Percentiles rank a stretch among this genome's conserved stretches.
Conservation (phyloP, 2,888 invertebrate genomes). For the Abrostola triplasia region DNA sequence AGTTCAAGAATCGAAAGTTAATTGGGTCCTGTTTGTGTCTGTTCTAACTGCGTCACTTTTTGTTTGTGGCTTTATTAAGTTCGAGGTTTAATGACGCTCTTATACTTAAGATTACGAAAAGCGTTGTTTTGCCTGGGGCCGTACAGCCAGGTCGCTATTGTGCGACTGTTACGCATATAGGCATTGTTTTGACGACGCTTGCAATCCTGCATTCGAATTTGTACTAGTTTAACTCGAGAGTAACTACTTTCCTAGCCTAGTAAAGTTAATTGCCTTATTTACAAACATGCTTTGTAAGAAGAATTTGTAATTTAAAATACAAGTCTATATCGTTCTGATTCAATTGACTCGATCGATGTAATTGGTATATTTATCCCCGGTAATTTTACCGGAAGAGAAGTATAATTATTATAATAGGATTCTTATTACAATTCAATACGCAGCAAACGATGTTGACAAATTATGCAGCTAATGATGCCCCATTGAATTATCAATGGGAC, state of each 20-base stretch:
- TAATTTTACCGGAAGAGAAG: no score
- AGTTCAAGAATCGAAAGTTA: constrained; percentile 19
- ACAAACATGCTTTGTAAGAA: not conserved
- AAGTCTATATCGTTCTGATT: not conserved
- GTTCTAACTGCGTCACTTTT: constrained; percentile 6
- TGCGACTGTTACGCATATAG: constrained; percentile 6
- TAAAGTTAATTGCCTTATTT: not conserved
- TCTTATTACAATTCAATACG: no score
- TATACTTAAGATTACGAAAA: constrained; percentile 11
- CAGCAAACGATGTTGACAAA: no score
- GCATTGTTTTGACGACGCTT: constrained; percentile 14
- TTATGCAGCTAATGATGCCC: no score
- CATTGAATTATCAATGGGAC: no score
- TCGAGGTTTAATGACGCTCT: not conserved
- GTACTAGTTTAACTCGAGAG: not conserved
- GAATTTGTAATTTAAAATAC: not conserved
- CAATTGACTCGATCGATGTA: not conserved
- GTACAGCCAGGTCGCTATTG: constrained; percentile 6
- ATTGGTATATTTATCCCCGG: no score
- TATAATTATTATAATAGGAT: no score
- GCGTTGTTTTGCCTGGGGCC: constrained; percentile 2
- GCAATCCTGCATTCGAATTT: not conserved
- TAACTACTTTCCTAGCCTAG: not conserved
- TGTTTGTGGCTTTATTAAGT: not conserved
- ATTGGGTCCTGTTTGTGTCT: not conserved